Evolutionary conservation across 2,113 vertebrate species (phyloP).

Genomic region (Lota lota): DNA sequence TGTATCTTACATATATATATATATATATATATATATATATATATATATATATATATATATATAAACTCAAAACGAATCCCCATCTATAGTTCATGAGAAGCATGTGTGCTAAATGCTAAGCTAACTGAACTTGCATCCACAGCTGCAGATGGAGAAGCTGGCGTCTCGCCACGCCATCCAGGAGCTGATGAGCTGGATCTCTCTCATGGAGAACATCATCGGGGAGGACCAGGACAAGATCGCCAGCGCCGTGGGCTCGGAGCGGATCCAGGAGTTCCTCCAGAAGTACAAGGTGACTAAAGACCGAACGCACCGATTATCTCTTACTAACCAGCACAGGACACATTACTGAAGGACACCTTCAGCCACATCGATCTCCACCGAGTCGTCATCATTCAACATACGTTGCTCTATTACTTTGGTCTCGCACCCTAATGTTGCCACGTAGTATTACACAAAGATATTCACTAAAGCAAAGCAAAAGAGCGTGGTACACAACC

Average conservation of each 20-base stretch:
- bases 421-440: background rate
- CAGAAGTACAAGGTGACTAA: conserved; percentile 93
- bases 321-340: no score
- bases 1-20: no score
- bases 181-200: conserved; percentile 96
- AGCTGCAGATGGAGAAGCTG: conserved; percentile 97
- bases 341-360: background rate
- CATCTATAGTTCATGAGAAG: background rate
- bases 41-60: no score
- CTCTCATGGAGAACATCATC: conserved; percentile 90
- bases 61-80: background rate
- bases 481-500: no score
- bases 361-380: background rate
- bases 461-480: no score
- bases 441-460: no score
- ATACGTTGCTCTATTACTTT: background rate
- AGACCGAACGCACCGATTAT: background rate
- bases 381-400: background rate
- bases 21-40: no score
- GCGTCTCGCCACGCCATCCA: conserved; percentile 93
- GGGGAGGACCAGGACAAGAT: conserved; percentile 87
- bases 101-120: no score
- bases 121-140: background rate
- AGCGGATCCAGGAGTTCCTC: conserved; percentile 80
- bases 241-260: conserved; percentile 82